phyloP scores from a whole-genome alignment of 1,140 invertebrate species.

The Pogonomyrmex californicus region DNA sequence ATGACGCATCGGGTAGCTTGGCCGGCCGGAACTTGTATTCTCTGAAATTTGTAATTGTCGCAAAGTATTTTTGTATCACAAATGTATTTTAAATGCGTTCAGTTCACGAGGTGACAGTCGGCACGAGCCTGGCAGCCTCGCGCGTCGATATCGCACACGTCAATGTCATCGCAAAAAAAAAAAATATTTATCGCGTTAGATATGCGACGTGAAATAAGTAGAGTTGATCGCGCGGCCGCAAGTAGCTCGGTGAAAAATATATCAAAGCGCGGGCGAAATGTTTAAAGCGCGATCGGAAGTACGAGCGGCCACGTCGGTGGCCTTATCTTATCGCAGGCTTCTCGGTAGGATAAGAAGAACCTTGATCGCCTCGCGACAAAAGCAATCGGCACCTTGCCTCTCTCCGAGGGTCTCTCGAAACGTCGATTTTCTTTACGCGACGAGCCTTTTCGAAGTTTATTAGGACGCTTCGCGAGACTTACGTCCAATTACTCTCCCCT shows the following conservation, averaged over 20 bases:
- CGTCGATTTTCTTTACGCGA: slow-evolving; percentile 23
- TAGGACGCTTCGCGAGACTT: neutral
- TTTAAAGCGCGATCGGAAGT: slow-evolving; percentile 79
- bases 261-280: slow-evolving; percentile 13
- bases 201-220: neutral
- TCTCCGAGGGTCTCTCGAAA: slow-evolving; percentile 24
- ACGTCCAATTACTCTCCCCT: neutral
- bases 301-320: slow-evolving; percentile 70
- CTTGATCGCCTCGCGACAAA: slow-evolving; percentile 81
- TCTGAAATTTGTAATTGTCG: slow-evolving; percentile 32
- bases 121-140: neutral
- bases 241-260: slow-evolving; percentile 1
- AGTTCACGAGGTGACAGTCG: slow-evolving; percentile 14
- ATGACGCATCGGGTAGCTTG: slow-evolving; percentile 34
- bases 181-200: slow-evolving; percentile 43
- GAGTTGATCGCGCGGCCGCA: slow-evolving; percentile 27
- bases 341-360: slow-evolving; percentile 83
- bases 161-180: slow-evolving; percentile 26
- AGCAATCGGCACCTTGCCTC: slow-evolving; percentile 70
- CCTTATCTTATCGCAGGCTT: slow-evolving; percentile 84
- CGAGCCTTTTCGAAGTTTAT: neutral
- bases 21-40: neutral
- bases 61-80: slow-evolving; percentile 31
- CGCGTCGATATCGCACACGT: neutral
- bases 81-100: slow-evolving; percentile 8